Evolutionary conservation across 2,888 invertebrate species (phyloP).

Genomic region (Drosophila melanosoma): DNA sequence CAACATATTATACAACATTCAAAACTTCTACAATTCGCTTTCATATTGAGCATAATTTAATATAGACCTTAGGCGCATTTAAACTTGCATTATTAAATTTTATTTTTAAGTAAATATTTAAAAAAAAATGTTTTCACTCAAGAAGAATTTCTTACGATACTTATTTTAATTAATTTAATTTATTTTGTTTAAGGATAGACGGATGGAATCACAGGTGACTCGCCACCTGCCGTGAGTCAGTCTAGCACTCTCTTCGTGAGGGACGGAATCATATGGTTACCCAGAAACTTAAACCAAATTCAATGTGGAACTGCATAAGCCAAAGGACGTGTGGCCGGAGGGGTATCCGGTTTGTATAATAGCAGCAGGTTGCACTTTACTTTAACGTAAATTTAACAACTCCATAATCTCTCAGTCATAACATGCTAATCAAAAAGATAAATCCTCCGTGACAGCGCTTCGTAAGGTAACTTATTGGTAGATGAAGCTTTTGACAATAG

Average conservation of each 20-base stretch:
- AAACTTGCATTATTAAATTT: too few relatives aligned
- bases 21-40: not conserved
- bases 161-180: too few relatives aligned
- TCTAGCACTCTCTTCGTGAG: not conserved
- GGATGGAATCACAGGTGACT: not conserved
- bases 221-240: not conserved
- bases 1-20: conserved; percentile 23
- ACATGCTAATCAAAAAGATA: not conserved
- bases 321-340: not conserved
- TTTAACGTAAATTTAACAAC: not conserved
- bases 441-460: not conserved
- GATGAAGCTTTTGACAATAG: not conserved
- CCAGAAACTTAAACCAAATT: not conserved
- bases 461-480: not conserved
- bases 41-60: too few relatives aligned
- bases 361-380: not conserved
- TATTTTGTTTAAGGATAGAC: not conserved
- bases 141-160: not conserved
- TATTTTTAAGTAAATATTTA: too few relatives aligned
- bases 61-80: too few relatives aligned
- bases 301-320: not conserved
- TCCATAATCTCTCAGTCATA: not conserved
- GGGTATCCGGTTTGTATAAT: not conserved
- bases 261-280: not conserved
- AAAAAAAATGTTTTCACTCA: not conserved